Conservation (phyloP, 1,140 invertebrate species). For the Neodiprion pinetum region DNA sequence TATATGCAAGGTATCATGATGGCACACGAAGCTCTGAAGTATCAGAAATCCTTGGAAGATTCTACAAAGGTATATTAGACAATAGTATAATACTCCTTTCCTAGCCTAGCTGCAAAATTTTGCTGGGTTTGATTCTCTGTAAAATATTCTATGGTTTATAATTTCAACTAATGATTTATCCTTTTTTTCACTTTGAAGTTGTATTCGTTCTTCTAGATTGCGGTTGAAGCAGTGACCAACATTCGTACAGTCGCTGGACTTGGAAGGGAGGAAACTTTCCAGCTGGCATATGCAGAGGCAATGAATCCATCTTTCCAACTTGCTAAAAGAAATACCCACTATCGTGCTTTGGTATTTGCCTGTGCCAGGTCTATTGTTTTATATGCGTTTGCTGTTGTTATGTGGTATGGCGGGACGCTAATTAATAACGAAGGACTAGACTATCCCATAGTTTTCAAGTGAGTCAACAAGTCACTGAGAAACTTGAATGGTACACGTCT, state of each 20-base stretch:
- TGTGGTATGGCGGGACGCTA: slow-evolving; percentile 77
- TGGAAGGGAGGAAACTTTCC: slow-evolving; percentile 72
- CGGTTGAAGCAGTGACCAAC: slow-evolving; percentile 81
- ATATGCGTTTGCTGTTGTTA: slow-evolving; percentile 75
- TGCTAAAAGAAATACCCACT: slow-evolving; percentile 67
- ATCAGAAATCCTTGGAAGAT: slow-evolving; percentile 67
- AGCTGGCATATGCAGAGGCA: slow-evolving; percentile 66
- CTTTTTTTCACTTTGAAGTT: too few species aligned
- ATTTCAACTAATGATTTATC: too few species aligned
- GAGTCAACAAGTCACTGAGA: slow-evolving; percentile 34
- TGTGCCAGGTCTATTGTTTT: slow-evolving; percentile 77
- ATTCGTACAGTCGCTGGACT: slow-evolving; percentile 81
- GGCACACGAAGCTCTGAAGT: slow-evolving; percentile 64
- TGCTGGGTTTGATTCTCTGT: too few species aligned
- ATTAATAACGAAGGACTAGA: slow-evolving; percentile 68
- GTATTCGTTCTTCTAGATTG: slow-evolving; percentile 62
- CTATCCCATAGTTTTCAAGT: slow-evolving; percentile 76
- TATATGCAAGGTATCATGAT: slow-evolving; percentile 71
- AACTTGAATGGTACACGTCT: too few species aligned
- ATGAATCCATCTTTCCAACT: slow-evolving; percentile 64
- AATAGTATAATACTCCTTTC: not conserved
- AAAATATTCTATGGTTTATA: too few species aligned
- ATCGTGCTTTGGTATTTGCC: slow-evolving; percentile 73
- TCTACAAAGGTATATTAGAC: slow-evolving; percentile 63
- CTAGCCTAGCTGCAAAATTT: too few species aligned